Evolutionary conservation across 2,888 invertebrate species (phyloP), one percentile per base, ranked within the genome.

Genomic region (Acleris holmiana): DNA sequence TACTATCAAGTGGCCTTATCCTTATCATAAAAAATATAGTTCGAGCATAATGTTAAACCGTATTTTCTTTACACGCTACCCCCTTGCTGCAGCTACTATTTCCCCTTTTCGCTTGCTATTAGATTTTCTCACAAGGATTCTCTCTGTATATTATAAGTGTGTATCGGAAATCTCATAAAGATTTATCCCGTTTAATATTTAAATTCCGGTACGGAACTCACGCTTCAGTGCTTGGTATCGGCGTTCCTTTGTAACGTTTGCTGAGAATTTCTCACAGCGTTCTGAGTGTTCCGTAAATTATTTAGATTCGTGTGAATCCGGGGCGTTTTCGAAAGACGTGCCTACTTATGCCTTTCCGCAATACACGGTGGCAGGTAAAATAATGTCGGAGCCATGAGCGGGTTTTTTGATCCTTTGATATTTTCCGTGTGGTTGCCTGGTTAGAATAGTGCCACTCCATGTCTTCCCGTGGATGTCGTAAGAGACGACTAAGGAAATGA

Each of bases 101-200:
- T 10, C 29, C 29, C 29, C 35, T 35, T 35, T 29, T 3, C 10
- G 10, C 29, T 10, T 2, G 8, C 29, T 29, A 29, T 29, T 10
- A 29, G 29, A 29, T 8, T 29, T 29, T 29, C 29, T 10, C 10
- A 13, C 10, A 29, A 29, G 29, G 10, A 29, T 29, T 29, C 13
- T 35, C 13, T 35, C 4, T 13, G 13, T 35, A 4, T 35, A 35
- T 35, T 8, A 35, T 35, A 35, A 35, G 6, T 44, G 44, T n/a
- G 17, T 44, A 44, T 44, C 15, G 49, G 40, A 49, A 55, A 55
- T 61, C 49, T 53, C 53, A 13, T 49, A 41, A 49, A 48, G 55
- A 48, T 61, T 61, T 59, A 61, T 49, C 49, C 49, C 8, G 15
- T 55, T 61, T 55, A 61, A 61, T 61, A 61, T 61, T 61, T 55